Conservation (phyloP, 2,888 invertebrate species). For the Ectemnius lituratus region DNA sequence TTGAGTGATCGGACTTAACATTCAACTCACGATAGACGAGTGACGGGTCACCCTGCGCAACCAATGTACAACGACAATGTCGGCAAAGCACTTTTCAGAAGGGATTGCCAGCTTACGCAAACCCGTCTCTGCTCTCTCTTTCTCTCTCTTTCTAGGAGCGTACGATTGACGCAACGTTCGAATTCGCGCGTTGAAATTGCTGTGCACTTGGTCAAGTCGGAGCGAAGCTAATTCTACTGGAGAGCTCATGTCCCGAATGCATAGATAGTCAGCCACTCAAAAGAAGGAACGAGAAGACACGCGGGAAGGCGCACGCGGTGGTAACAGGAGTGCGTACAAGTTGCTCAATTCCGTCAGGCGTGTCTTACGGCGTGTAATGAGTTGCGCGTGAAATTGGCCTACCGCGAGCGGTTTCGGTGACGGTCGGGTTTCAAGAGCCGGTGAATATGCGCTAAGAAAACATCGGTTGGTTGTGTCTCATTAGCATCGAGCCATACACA, state of each 20-base stretch:
- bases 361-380: constrained; percentile 29
- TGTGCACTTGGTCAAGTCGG: constrained; percentile 8
- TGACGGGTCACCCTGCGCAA: constrained; percentile 49
- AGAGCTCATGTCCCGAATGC: not conserved
- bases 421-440: not conserved
- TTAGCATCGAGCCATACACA: constrained; percentile 5
- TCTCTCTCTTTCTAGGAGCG: no score
- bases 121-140: constrained; percentile 5
- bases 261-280: not conserved
- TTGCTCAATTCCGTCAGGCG: not conserved
- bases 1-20: constrained; percentile 65
- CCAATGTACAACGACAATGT: constrained; percentile 45
- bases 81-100: constrained; percentile 69
- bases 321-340: constrained; percentile 4
- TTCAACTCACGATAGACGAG: constrained; percentile 59
- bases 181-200: constrained; percentile 35
- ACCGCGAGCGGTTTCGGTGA: constrained; percentile 1
- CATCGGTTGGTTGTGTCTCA: not conserved
- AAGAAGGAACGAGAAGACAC: not conserved
- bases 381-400: constrained; percentile 45
- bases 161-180: constrained; percentile 48
- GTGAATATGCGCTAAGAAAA: constrained; percentile 11
- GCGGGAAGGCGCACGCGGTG: constrained; percentile 5
- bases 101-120: constrained; percentile 69
- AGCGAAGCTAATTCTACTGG: constrained; percentile 35